These are phyloP conservation scores for Chesias legatella DNA, from an alignment of 2,888 invertebrate genomes.

Conservation along the genomic window DNA sequence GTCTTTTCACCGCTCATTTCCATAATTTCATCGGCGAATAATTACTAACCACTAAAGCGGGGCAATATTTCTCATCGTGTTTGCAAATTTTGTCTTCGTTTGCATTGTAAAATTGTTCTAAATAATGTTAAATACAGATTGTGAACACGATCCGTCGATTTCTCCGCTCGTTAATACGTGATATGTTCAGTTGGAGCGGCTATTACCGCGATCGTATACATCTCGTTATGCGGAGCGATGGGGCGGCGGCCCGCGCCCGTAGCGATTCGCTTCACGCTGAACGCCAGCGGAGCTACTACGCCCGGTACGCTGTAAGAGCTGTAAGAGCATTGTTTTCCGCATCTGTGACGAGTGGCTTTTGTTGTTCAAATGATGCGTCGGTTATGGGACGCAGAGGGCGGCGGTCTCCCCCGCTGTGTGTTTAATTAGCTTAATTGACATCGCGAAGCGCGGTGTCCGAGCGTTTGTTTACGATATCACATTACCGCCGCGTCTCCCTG, in stretches of 20 bases:
- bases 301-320: constrained; percentile 6
- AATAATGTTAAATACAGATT: constrained; percentile 44
- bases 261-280: constrained; percentile 13
- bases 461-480: constrained; percentile 76
- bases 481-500: constrained; percentile 53
- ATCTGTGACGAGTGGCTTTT: constrained; percentile 59
- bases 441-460: constrained; percentile 77
- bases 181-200: constrained; percentile 16
- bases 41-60: constrained; percentile 74
- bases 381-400: constrained; percentile 55
- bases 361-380: constrained; percentile 67
- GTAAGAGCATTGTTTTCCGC: constrained; percentile 48
- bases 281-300: constrained; percentile 10
- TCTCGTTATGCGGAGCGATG: constrained; percentile 35
- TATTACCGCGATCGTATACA: constrained; percentile 23
- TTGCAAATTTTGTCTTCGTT: constrained; percentile 71
- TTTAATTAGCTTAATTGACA: constrained; percentile 81
- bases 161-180: constrained; percentile 15
- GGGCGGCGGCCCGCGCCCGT: constrained; percentile 19
- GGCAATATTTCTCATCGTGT: constrained; percentile 64
- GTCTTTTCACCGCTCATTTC: constrained; percentile 80
- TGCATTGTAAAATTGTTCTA: constrained; percentile 56
- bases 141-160: constrained; percentile 30
- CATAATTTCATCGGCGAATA: constrained; percentile 78
- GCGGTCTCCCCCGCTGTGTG: constrained; percentile 63